Conservation (phyloP, 2,797 vertebrate species). For the Sebastes itinus region DNA sequence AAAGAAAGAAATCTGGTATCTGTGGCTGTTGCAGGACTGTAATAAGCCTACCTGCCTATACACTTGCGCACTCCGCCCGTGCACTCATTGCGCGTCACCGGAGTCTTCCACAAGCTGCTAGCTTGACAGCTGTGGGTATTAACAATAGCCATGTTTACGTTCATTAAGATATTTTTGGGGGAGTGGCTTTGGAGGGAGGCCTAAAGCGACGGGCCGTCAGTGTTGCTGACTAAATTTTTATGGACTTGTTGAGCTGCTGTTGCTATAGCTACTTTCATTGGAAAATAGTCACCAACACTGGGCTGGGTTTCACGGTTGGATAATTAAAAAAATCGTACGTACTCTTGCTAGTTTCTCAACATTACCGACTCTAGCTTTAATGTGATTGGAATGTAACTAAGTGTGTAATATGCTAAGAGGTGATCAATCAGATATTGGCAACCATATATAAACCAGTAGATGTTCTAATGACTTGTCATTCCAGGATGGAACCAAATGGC, state of each 20-base stretch:
- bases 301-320: too few relatives aligned
- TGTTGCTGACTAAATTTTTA: not conserved
- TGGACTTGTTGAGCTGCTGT: too few relatives aligned
- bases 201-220: not conserved
- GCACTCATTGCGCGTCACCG: not conserved
- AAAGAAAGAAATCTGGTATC: too few relatives aligned
- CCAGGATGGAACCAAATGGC: too few relatives aligned
- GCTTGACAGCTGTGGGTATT: not conserved
- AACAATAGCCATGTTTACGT: not conserved
- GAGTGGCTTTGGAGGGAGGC: not conserved
- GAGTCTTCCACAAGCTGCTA: not conserved
- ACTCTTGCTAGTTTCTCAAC: not conserved
- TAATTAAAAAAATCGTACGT: not conserved
- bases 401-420: not conserved
- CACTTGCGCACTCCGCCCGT: too few relatives aligned
- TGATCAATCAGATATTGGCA: not conserved
- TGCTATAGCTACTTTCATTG: too few relatives aligned
- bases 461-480: too few relatives aligned
- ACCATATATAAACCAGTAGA: too few relatives aligned
- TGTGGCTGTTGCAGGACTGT: too few relatives aligned
- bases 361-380: not conserved
- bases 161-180: not conserved
- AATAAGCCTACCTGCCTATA: too few relatives aligned
- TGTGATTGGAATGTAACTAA: constrained; percentile 2
- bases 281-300: too few relatives aligned